Base-by-base conservation (phyloP, 2,888 invertebrate species). In the Macaria notata region DNA sequence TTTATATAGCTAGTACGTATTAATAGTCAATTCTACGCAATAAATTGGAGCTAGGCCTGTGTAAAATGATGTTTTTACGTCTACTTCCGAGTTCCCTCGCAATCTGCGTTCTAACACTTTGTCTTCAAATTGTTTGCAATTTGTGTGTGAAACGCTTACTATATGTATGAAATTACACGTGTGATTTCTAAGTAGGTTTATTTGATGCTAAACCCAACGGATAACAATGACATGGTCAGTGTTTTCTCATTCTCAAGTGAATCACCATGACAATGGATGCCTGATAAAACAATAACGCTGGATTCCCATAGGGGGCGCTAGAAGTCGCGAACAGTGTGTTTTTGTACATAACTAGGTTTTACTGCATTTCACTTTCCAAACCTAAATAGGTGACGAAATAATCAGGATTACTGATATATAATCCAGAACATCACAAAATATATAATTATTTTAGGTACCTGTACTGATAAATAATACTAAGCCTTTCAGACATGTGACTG, bases 251-350 rank as follows among this genome's bases (percentile, higher is more conserved):
- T 64, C 49, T 57, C 68, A 73, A 79, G 66, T 83, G 81, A 85
- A 85, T 87, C 84, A 87, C 85, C 85, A 84, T 88, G 86, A 88
- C 88, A 87, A 84, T 86, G 79, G 76, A 72, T 69, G 79, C 72
- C 75, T 78, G 73, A 29, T 54, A 33, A 53, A 51, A 82, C 84
- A 85, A 82, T 77, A 74, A 71, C 68, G 65, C 71, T 74, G 69
- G 72, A 65, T 69, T 65, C 69, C 75, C 78, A 79, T 73, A 86
- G 86, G 84, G 83, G 88, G 85, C 86, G 87, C 72, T 82, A 79
- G 75, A 75, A 62, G 76, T 65, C 45, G 47, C 47, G 55, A 52
- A 42, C 4, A 42, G 39, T 46, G 51, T 60, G 48, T 47, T 54
- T 51, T 59, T 47, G 46, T 43, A 38, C 4, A 9, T 9, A 41